Evolutionary conservation across 2,113 vertebrate genomes (phyloP), one percentile per base, ranked within the genome.

Genomic region (Hyperopisus bebe): DNA sequence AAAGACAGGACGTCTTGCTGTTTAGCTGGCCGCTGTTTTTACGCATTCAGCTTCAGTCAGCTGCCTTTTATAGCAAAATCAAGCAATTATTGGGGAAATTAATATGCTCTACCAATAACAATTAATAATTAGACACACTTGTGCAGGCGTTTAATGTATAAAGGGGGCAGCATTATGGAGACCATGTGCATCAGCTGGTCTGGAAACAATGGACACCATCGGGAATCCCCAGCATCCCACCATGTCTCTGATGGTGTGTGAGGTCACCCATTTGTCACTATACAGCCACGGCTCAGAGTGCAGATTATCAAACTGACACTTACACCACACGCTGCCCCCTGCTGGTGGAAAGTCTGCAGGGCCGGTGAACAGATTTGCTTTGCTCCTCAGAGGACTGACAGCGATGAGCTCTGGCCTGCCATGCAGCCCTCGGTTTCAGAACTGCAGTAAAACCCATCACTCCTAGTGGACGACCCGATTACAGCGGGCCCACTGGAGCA

Each of bases 361-460:
- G 35, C 77, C 39, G 24, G 8, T 47, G 39, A 42, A 35, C 1
- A 8, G 31, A 39, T 15, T 77, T 39, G 31, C 35, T 5, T 5
- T 77, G 70, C 39, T 46, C 24, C 1, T 46, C 39, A 11, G 9
- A 35, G 5, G 66, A 89, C 88, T 89, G 88, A 86, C 80, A 86
- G 87, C 48, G 66, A 90, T 83, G 39, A 85, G 77, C 48, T 88
- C 80, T 74, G 17, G n/a, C 86, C 82, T 80, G 6, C 15, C 50
- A 15, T 21, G 19, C 50, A 42, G 31, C 17, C 27, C 31, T 42
- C 17, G 19, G 19, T 58, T 42, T 87, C 48, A 39, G 53, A 62
- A 21, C 31, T 1, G 35, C 21, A 62, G 53, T 5, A 42, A 55
- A 42, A 87, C 86, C 53, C 53, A 66, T 44, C 55, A n/a, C 39